A percentile compares a stretch with the other conserved stretches of the same genome.
Evolutionary conservation across 2,888 invertebrate genomes (phyloP).

Genomic region (Nephrocerus scutellatus): DNA sequence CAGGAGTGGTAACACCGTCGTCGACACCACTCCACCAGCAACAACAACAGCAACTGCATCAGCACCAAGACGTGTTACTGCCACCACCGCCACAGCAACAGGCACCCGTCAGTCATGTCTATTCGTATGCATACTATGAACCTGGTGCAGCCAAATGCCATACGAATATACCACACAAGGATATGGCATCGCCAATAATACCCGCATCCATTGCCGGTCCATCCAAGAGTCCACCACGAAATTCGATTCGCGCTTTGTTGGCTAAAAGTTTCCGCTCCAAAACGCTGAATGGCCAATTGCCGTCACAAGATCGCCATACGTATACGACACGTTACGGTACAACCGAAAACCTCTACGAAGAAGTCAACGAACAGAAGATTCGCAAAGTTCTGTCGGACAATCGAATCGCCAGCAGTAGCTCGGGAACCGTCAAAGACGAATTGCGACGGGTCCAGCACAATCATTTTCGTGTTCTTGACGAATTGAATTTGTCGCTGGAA

Average conservation of each 20-base stretch:
- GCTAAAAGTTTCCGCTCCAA: slow-evolving; percentile 45
- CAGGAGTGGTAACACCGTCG: slow-evolving; percentile 41
- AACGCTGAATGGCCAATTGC: slow-evolving; percentile 35
- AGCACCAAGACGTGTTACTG: too few species aligned
- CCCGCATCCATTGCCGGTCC: slow-evolving; percentile 30
- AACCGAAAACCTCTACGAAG: slow-evolving; percentile 56
- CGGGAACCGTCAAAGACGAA: slow-evolving; percentile 73
- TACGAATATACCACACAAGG: slow-evolving; percentile 54
- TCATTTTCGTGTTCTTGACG: slow-evolving; percentile 76
- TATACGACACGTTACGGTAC: slow-evolving; percentile 74
- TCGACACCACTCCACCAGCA: slow-evolving; percentile 34
- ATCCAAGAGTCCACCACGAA: slow-evolving; percentile 45
- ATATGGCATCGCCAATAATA: slow-evolving; percentile 30
- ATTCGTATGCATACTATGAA: slow-evolving; percentile 79
- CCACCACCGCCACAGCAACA: slow-evolving; percentile 21
- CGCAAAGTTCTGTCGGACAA: slow-evolving; percentile 49
- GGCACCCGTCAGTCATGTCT: slow-evolving; percentile 52
- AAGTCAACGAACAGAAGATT: slow-evolving; percentile 46
- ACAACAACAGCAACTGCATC: slow-evolving; percentile 20
- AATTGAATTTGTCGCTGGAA: slow-evolving; percentile 80
- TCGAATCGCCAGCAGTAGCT: slow-evolving; percentile 57
- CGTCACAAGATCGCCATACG: slow-evolving; percentile 52
- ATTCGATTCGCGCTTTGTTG: slow-evolving; percentile 43
- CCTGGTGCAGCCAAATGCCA: slow-evolving; percentile 57
- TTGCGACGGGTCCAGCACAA: slow-evolving; percentile 75